Evolutionary conservation across 2,888 invertebrate species (phyloP).

Genomic region (Limnephilus rhombicus): DNA sequence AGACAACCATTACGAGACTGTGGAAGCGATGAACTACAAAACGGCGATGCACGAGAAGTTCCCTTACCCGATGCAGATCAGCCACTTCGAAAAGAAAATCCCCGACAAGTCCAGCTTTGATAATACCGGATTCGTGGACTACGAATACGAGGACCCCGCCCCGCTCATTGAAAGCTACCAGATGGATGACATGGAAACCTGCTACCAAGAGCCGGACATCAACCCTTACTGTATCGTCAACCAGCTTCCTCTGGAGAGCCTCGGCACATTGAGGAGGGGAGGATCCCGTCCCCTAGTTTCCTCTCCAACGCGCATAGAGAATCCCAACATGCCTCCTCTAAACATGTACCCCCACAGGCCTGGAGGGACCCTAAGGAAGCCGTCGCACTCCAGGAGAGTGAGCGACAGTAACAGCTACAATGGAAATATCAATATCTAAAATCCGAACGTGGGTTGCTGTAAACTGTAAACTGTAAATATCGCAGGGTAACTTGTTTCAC

Average conservation of each 20-base stretch:
- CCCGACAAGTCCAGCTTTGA: constrained; percentile 76
- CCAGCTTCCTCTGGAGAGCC: constrained; percentile 73
- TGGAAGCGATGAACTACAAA: constrained; percentile 79
- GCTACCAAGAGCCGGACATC: constrained; percentile 74
- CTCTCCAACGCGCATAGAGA: constrained; percentile 88
- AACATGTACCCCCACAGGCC: constrained; percentile 81
- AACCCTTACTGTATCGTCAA: constrained; percentile 70
- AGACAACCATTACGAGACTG: constrained; percentile 85
- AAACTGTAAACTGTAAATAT: constrained; percentile 34
- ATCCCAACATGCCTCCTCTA: constrained; percentile 88
- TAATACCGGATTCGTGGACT: constrained; percentile 87
- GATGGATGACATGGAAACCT: constrained; percentile 77
- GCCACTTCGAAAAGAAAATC: constrained; percentile 62
- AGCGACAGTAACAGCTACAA: constrained; percentile 75
- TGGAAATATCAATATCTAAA: constrained; percentile 76
- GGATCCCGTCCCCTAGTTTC: constrained; percentile 83
- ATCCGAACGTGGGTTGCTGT: not conserved
- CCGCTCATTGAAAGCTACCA: constrained; percentile 86
- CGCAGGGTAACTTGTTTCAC: constrained; percentile 48
- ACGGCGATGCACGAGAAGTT: constrained; percentile 74
- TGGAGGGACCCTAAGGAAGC: constrained; percentile 74
- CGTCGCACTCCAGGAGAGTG: constrained; percentile 76
- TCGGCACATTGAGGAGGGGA: constrained; percentile 75
- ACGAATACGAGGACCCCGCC: constrained; percentile 89
- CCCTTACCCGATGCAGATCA: constrained; percentile 67